Evolutionary conservation across 2,888 invertebrate species (phyloP).

Genomic region (Tethea ocularis): DNA sequence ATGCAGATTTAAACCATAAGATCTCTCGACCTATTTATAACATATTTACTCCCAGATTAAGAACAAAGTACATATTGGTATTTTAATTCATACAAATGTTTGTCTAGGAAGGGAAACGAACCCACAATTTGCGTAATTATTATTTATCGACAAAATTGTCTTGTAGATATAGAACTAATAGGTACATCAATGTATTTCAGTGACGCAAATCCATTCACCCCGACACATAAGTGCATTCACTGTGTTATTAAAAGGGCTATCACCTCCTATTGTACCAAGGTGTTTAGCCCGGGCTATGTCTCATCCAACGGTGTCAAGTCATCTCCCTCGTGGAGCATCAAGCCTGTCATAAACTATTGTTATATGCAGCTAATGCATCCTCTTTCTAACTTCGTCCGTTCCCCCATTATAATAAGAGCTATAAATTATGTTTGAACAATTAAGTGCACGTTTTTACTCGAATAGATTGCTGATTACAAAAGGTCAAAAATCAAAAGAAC

Average conservation of each 20-base stretch:
- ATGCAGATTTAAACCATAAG: too few relatives aligned
- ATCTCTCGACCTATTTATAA: too few relatives aligned
- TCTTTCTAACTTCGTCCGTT: background rate
- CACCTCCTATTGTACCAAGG: slow-evolving; percentile 10
- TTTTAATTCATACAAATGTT: too few relatives aligned
- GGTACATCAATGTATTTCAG: slow-evolving; percentile 10
- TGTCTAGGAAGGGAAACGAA: too few relatives aligned
- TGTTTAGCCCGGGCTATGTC: background rate
- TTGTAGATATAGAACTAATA: slow-evolving; percentile 18
- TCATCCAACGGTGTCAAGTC: background rate
- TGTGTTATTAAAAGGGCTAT: slow-evolving; percentile 21
- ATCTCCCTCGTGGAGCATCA: background rate
- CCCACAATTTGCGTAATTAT: too few relatives aligned
- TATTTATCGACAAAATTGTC: background rate
- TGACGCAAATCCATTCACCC: slow-evolving; percentile 35
- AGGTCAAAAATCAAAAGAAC: too few relatives aligned
- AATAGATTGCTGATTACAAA: background rate
- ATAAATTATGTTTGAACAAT: background rate
- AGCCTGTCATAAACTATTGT: background rate
- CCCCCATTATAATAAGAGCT: background rate
- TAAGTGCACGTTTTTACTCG: background rate
- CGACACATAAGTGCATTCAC: slow-evolving; percentile 31
- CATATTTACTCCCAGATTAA: too few relatives aligned
- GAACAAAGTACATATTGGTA: too few relatives aligned
- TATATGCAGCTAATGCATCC: background rate